Evolutionary conservation across 2,797 vertebrate genomes (phyloP), one percentile per base, ranked within the genome.

Genomic region (Macrochelys suwanniensis): DNA sequence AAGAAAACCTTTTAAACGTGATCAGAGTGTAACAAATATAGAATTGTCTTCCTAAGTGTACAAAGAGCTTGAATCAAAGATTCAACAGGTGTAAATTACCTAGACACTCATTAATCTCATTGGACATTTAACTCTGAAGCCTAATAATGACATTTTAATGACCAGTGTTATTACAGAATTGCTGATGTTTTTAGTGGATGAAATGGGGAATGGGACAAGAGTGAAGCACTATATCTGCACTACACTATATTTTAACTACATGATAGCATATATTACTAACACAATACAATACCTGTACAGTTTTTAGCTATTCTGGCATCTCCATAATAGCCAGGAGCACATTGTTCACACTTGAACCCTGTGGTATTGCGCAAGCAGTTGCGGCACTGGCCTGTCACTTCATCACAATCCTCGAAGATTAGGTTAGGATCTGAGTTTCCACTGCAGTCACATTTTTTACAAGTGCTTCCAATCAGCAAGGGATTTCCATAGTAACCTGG

Each of bases 401-500:
- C 99, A 97, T 99, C 99, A 83, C 99, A 99, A 93, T 99, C 99
- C 47, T 98, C 99, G 96, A 99, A 99, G 97, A 99, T 99, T 92
- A 99, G 96, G 97, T 99, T 99, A 54, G 99, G 99, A 97, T 99
- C 99, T 0, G 99, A 99, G 98, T 99, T 99, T 78, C 99, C 99
- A 7, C 99, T 99, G 96, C 99, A 99, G 97, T 99, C 98, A 15
- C 99, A 99, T 97, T 99, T 99, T 97, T 98, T 99, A 89, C 99
- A 99, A 92, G 98, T 98, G 94, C 98, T 98, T 92, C 99, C 99
- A 11, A 98, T 96, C 5, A 96, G 95, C 97, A 99, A 98, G 4
- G 99, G 99, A 98, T 99, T 99, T 93, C 99, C 99, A 95, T 99
- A 99, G 98, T 99, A 99, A 98, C 99, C 99, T 0, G 99, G 99